These are phyloP conservation scores for Mylabris phalerata DNA, from an alignment of 1,140 invertebrate genomes.

Conservation along the genomic window DNA sequence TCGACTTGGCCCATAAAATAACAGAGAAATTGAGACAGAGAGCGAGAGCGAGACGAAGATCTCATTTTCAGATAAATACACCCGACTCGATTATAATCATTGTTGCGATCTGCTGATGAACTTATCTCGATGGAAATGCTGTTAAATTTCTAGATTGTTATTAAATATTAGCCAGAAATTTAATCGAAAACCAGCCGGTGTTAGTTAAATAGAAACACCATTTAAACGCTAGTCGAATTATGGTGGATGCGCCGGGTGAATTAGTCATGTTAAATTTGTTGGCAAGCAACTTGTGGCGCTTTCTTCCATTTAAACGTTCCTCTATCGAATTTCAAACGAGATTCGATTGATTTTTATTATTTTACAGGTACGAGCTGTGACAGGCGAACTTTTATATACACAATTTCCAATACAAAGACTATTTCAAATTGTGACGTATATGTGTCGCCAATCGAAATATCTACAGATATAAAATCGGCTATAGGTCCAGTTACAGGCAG, in stretches of 20 bases:
- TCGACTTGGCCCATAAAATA: slow-evolving; percentile 35
- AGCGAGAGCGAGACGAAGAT: slow-evolving; percentile 9
- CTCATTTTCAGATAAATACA: slow-evolving; percentile 25
- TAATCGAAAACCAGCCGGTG: too few relatives aligned
- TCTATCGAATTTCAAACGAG: too few relatives aligned
- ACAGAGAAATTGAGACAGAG: neutral
- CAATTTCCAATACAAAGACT: too few relatives aligned
- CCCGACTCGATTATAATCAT: too few relatives aligned
- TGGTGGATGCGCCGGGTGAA: too few relatives aligned
- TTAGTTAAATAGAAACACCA: neutral
- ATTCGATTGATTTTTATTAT: too few relatives aligned
- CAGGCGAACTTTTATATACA: too few relatives aligned
- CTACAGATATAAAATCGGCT: neutral
- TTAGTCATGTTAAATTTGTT: neutral
- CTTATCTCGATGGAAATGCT: neutral
- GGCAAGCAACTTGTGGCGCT: neutral
- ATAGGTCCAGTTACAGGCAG: slow-evolving; percentile 30
- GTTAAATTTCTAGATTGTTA: neutral
- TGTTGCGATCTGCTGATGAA: neutral
- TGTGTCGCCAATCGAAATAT: slow-evolving; percentile 2
- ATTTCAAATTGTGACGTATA: slow-evolving; percentile 1
- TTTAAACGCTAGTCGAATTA: neutral
- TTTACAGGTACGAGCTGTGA: too few relatives aligned
- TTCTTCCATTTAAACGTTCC: too few relatives aligned
- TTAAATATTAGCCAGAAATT: too few relatives aligned